Percentiles rank a stretch among this genome's conserved stretches.
phyloP scores from a whole-genome alignment of 1,140 invertebrate species.

The Lasaia peninsularis region DNA sequence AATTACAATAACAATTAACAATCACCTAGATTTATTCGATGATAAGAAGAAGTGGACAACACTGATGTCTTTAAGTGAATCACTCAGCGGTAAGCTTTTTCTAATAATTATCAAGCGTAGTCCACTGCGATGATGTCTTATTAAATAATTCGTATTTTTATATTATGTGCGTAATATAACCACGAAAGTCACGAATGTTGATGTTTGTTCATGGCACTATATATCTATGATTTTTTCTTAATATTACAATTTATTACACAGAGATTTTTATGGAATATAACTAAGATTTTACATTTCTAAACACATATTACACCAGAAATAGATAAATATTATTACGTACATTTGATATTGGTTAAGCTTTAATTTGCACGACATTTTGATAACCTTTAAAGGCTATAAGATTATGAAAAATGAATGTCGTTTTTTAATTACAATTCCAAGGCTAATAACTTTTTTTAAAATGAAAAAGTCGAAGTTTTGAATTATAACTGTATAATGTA shows the following conservation, averaged over 20 bases:
- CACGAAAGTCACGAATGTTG: slow-evolving; percentile 19
- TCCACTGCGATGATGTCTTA: slow-evolving; percentile 53
- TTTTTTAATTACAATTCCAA: neutral
- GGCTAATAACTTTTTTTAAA: neutral
- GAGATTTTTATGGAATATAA: slow-evolving; percentile 22
- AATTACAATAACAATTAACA: slow-evolving; percentile 67
- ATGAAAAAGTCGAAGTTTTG: too few relatives aligned
- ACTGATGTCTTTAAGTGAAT: slow-evolving; percentile 18
- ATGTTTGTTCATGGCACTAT: slow-evolving; percentile 2
- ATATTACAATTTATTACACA: slow-evolving; percentile 18
- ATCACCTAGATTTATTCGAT: slow-evolving; percentile 63
- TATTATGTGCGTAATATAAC: slow-evolving; percentile 58
- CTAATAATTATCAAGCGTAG: neutral
- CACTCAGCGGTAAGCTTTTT: slow-evolving; percentile 8
- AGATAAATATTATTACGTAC: slow-evolving; percentile 13
- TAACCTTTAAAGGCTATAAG: neutral
- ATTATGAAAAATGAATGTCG: too few relatives aligned
- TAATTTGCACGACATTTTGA: neutral
- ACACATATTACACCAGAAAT: slow-evolving; percentile 18
- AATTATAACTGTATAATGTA: neutral
- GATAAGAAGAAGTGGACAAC: slow-evolving; percentile 32
- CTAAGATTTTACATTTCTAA: slow-evolving; percentile 6
- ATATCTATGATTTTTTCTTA: slow-evolving; percentile 12
- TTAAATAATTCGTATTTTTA: slow-evolving; percentile 61
- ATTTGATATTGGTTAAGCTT: slow-evolving; percentile 12